phyloP scores from a whole-genome alignment of 2,113 vertebrate species.

The Perognathus longimembris region DNA sequence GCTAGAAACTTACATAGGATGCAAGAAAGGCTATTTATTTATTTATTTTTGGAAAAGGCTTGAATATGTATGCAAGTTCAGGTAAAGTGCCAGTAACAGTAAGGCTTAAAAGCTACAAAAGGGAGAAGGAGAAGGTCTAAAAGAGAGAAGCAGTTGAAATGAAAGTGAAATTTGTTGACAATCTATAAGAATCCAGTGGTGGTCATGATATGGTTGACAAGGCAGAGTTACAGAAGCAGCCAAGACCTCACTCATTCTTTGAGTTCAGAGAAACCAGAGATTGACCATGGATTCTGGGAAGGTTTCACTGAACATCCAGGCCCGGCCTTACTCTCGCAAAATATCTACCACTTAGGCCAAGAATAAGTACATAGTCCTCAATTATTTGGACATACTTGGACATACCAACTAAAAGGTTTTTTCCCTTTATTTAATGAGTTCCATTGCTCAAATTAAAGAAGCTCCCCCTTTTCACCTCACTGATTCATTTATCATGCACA shows the following conservation, averaged over 20 bases:
- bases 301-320: neutral
- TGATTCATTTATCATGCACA: slow-evolving; percentile 56
- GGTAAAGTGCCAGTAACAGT: neutral
- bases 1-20: neutral
- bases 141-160: neutral
- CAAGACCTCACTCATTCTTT: neutral
- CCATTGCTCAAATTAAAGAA: slow-evolving; percentile 65
- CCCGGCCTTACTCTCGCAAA: neutral
- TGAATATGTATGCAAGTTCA: neutral
- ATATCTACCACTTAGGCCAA: neutral
- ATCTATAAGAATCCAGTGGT: slow-evolving; percentile 3
- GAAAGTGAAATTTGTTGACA: slow-evolving; percentile 6
- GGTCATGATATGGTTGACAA: neutral
- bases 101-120: neutral
- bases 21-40: neutral
- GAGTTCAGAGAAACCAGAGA: neutral
- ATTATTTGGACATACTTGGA: slow-evolving; percentile 58
- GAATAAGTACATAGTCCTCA: slow-evolving; percentile 40
- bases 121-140: neutral
- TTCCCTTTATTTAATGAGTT: slow-evolving; percentile 60
- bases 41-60: neutral
- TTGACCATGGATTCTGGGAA: neutral
- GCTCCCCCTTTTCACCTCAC: slow-evolving; percentile 34
- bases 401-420: slow-evolving; percentile 58
- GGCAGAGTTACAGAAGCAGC: neutral